Evolutionary conservation across 2,113 vertebrate genomes (phyloP).

Genomic region (Gavia stellata): DNA sequence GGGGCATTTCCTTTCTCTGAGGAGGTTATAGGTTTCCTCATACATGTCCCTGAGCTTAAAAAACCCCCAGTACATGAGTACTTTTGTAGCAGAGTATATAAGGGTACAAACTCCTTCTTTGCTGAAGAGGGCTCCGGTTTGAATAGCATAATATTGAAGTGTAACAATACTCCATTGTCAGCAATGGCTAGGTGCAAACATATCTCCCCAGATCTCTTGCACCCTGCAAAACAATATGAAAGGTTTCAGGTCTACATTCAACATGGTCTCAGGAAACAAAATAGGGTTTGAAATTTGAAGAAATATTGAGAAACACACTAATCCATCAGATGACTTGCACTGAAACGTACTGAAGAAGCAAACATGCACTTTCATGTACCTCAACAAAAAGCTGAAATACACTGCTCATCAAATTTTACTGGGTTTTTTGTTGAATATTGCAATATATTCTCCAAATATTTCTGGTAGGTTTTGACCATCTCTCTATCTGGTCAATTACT

Average conservation of each 20-base stretch:
- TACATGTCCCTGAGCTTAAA: fast-evolving
- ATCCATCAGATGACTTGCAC: background rate
- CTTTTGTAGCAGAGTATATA: background rate
- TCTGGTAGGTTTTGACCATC: background rate
- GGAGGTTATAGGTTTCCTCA: background rate
- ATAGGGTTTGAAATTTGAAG: background rate
- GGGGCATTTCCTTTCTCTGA: background rate
- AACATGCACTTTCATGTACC: background rate
- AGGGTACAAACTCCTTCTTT: background rate
- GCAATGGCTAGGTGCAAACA: background rate
- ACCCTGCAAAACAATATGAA: background rate
- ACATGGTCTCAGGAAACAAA: background rate
- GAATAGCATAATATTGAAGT: background rate
- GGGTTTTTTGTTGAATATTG: background rate
- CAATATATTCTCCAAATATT: background rate
- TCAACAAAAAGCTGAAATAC: background rate
- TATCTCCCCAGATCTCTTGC: background rate
- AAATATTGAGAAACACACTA: background rate
- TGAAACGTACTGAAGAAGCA: background rate
- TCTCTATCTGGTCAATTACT: background rate
- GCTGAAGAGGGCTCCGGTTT: background rate
- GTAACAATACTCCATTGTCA: background rate
- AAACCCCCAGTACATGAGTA: background rate
- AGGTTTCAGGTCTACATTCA: background rate
- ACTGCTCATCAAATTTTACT: background rate